Percentiles rank a stretch among this genome's conserved stretches.
Evolutionary conservation across 2,113 vertebrate genomes (phyloP).

Genomic region (Mystacornis crossleyi): DNA sequence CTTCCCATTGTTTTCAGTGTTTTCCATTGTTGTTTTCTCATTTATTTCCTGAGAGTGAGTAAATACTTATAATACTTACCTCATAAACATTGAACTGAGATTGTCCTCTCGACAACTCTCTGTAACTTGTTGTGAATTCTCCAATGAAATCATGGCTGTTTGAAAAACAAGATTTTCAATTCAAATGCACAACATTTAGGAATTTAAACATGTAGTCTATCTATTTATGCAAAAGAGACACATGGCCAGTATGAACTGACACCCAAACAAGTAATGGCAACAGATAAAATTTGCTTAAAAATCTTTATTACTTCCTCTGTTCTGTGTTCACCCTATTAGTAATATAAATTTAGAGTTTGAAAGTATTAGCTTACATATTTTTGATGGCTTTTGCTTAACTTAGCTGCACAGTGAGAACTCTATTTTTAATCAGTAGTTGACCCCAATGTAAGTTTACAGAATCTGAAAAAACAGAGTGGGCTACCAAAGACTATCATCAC

Average conservation of each 20-base stretch:
- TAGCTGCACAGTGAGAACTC: background rate
- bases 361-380: background rate
- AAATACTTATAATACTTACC: conserved; percentile 72
- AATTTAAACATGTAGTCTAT: background rate
- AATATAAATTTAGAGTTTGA: background rate
- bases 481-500: background rate
- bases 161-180: background rate
- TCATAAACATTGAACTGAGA: conserved; percentile 98
- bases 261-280: background rate
- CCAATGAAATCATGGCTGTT: conserved; percentile 96
- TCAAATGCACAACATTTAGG: background rate
- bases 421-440: background rate
- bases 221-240: background rate
- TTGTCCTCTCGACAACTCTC: conserved; percentile 93
- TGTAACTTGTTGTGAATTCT: conserved; percentile 97
- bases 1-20: background rate
- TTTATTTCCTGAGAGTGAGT: background rate
- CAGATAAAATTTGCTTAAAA: background rate
- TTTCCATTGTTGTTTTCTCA: background rate
- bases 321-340: background rate
- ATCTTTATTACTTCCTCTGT: background rate
- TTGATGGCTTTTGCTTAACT: background rate
- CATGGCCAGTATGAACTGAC: background rate
- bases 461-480: background rate
- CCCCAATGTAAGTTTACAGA: background rate